Conservation (phyloP, 2,888 invertebrate species). For the Melitaea athalia region DNA sequence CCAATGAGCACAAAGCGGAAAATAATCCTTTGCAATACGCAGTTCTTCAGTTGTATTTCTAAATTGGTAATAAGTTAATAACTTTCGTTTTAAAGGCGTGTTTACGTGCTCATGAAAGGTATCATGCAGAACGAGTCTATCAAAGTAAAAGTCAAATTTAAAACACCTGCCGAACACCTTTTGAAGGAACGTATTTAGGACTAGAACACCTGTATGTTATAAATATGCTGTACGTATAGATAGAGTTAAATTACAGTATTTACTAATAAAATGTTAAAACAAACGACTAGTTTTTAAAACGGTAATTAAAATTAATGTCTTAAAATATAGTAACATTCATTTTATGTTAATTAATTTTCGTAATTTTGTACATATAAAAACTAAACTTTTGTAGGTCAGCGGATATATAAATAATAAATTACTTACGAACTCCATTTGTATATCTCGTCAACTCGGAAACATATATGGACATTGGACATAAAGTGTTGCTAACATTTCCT, state of each 20-base stretch:
- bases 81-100: too few species aligned
- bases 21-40: too few species aligned
- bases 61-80: too few species aligned
- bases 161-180: too few species aligned
- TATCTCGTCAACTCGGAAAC: slow-evolving; percentile 23
- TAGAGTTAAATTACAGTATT: neutral
- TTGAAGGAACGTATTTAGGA: too few species aligned
- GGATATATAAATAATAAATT: neutral
- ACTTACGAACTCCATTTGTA: slow-evolving; percentile 18
- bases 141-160: too few species aligned
- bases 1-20: too few species aligned
- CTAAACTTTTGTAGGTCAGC: slow-evolving; percentile 1
- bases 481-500: slow-evolving; percentile 26
- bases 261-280: neutral
- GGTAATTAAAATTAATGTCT: neutral
- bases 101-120: too few species aligned
- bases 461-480: slow-evolving; percentile 16
- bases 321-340: neutral
- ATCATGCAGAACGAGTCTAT: too few species aligned
- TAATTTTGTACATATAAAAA: slow-evolving; percentile 3
- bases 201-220: too few species aligned
- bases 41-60: too few species aligned
- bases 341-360: neutral
- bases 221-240: neutral
- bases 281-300: too few species aligned